A percentile compares a stretch with the other conserved stretches of the same genome.
These are phyloP conservation scores for Brachionus koreanus DNA, from an alignment of 1,140 invertebrate genomes.

Conservation along the genomic window DNA sequence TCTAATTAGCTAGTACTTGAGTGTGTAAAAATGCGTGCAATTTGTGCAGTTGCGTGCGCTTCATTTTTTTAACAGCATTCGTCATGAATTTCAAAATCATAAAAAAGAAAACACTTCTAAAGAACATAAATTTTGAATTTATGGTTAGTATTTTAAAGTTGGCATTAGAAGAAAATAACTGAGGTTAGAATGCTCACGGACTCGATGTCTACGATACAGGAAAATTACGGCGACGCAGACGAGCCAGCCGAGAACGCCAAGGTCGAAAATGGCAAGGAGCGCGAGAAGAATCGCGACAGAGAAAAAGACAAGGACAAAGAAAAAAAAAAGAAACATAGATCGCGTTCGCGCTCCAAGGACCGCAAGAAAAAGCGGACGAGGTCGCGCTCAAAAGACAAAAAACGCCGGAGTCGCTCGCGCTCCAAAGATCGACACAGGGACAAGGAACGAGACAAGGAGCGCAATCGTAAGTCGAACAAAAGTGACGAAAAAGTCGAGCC, in stretches of 20 bases:
- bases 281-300: neutral
- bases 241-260: neutral
- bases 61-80: neutral
- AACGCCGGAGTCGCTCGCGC: slow-evolving; percentile 44
- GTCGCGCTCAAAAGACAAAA: slow-evolving; percentile 46
- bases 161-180: neutral
- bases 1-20: neutral
- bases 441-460: slow-evolving; percentile 45
- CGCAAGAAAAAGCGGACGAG: slow-evolving; percentile 22
- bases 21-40: neutral
- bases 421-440: slow-evolving; percentile 45
- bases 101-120: neutral
- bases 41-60: neutral
- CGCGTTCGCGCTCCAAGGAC: slow-evolving; percentile 18
- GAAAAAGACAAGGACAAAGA: slow-evolving; percentile 47
- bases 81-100: neutral
- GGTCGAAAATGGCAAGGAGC: neutral
- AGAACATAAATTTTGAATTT: neutral
- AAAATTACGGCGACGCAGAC: neutral
- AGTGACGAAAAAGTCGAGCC: neutral
- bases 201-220: slow-evolving; percentile 9
- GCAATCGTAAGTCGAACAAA: slow-evolving; percentile 38
- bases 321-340: slow-evolving; percentile 35
- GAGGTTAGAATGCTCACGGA: neutral
- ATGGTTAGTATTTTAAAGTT: neutral